Percentiles rank a stretch among this genome's conserved stretches.
These are phyloP conservation scores for Sphaerophoria rueppellii DNA, from an alignment of 2,888 invertebrate genomes.

Conservation along the genomic window DNA sequence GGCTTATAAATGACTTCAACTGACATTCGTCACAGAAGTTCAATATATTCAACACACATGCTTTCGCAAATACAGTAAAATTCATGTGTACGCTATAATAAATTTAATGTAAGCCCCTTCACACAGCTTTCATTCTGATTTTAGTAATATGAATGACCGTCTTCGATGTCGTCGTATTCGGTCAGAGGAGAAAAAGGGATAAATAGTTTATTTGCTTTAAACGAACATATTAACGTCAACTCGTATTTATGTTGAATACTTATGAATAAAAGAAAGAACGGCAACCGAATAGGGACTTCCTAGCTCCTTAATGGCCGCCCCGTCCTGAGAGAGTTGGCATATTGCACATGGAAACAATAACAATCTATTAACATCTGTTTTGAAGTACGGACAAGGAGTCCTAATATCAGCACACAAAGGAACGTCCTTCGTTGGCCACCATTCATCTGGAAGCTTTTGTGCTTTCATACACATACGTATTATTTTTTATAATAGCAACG, in stretches of 20 bases:
- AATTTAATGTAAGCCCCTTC: too few species aligned
- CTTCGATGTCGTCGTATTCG: not conserved
- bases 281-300: slow-evolving; percentile 21
- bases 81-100: too few species aligned
- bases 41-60: too few species aligned
- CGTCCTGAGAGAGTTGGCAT: slow-evolving; percentile 1
- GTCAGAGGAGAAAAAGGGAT: not conserved
- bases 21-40: too few species aligned
- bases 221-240: slow-evolving; percentile 43
- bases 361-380: slow-evolving; percentile 36
- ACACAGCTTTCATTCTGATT: slow-evolving; percentile 8
- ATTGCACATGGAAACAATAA: slow-evolving; percentile 20
- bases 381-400: not conserved
- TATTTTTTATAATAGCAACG: too few species aligned
- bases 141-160: slow-evolving; percentile 7
- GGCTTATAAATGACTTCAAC: too few species aligned
- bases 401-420: not conserved
- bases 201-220: slow-evolving; percentile 31
- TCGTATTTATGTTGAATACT: slow-evolving; percentile 55
- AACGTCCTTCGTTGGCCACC: not conserved
- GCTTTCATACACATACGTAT: too few species aligned
- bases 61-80: too few species aligned
- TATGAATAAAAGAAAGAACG: slow-evolving; percentile 57
- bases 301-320: not conserved
- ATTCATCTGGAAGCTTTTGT: slow-evolving; percentile 23